Evolutionary conservation across 2,888 invertebrate species (phyloP).

Genomic region (Spodoptera littoralis): DNA sequence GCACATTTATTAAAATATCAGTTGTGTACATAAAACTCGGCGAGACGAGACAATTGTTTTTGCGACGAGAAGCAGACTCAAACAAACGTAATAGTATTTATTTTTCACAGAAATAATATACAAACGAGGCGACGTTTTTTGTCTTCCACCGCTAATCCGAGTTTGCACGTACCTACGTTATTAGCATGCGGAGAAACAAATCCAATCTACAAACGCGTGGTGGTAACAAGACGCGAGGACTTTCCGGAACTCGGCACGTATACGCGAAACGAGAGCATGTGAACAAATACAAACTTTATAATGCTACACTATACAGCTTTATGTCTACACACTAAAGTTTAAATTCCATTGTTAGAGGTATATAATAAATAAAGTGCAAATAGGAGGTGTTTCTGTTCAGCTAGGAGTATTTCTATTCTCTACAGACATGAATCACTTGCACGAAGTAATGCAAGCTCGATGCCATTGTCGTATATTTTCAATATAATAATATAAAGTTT

Average conservation of each 20-base stretch:
- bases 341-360: constrained; percentile 33
- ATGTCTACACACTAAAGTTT: constrained; percentile 49
- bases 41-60: constrained; percentile 54
- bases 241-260: constrained; percentile 79
- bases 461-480: constrained; percentile 67
- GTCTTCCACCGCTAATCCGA: constrained; percentile 66
- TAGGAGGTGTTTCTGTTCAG: constrained; percentile 63
- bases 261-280: constrained; percentile 67
- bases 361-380: constrained; percentile 54
- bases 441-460: constrained; percentile 58
- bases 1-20: constrained; percentile 54
- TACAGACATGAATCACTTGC: constrained; percentile 74
- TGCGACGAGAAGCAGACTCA: constrained; percentile 26
- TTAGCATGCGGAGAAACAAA: constrained; percentile 84
- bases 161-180: constrained; percentile 74
- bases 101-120: constrained; percentile 45
- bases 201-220: constrained; percentile 83
- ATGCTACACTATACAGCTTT: constrained; percentile 45
- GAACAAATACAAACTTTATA: constrained; percentile 61
- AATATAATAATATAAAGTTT: constrained; percentile 46
- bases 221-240: constrained; percentile 80
- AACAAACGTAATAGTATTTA: constrained; percentile 55
- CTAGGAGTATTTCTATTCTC: constrained; percentile 73
- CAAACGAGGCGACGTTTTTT: constrained; percentile 60
- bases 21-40: constrained; percentile 39